These are phyloP conservation scores for Eonycteris spelaea DNA, from an alignment of 2,113 vertebrate genomes.

Conservation along the genomic window DNA sequence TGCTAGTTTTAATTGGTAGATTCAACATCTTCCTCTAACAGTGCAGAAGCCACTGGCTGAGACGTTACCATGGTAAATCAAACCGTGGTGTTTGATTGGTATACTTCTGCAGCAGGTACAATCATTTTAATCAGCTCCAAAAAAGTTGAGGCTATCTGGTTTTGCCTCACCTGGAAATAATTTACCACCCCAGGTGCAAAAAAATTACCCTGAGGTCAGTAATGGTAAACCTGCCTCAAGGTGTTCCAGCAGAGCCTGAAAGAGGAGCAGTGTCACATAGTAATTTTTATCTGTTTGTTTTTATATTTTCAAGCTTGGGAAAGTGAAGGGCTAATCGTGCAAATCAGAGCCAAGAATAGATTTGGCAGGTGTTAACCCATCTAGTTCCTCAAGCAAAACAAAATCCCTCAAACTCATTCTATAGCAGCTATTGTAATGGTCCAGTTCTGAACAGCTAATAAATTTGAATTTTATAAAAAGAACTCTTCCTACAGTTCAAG, in stretches of 20 bases:
- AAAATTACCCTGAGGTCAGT: slow-evolving; percentile 62
- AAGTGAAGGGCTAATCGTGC: slow-evolving; percentile 46
- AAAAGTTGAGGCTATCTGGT: slow-evolving; percentile 70
- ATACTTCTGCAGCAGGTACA: slow-evolving; percentile 56
- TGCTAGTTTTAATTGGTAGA: slow-evolving; percentile 71
- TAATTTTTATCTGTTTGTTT: slow-evolving; percentile 54
- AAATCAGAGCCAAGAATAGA: slow-evolving; percentile 44
- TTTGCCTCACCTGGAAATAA: slow-evolving; percentile 72
- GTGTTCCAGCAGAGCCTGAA: neutral
- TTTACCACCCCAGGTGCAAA: slow-evolving; percentile 67
- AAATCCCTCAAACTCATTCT: neutral
- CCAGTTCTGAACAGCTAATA: neutral
- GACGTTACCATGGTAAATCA: slow-evolving; percentile 77
- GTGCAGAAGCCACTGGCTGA: slow-evolving; percentile 65
- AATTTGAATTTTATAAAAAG: neutral
- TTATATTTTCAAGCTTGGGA: slow-evolving; percentile 23
- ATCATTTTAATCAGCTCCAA: slow-evolving; percentile 63
- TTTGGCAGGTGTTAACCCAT: slow-evolving; percentile 43
- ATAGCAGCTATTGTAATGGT: neutral
- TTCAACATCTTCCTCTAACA: slow-evolving; percentile 42
- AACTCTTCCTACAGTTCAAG: neutral
- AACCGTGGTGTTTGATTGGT: slow-evolving; percentile 57
- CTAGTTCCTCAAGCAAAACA: slow-evolving; percentile 4
- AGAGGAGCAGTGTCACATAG: slow-evolving; percentile 2
- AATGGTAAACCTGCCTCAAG: slow-evolving; percentile 30